These are phyloP conservation scores for Vulpes lagopus DNA, from an alignment of 2,113 vertebrate genomes.

Conservation along the genomic window DNA sequence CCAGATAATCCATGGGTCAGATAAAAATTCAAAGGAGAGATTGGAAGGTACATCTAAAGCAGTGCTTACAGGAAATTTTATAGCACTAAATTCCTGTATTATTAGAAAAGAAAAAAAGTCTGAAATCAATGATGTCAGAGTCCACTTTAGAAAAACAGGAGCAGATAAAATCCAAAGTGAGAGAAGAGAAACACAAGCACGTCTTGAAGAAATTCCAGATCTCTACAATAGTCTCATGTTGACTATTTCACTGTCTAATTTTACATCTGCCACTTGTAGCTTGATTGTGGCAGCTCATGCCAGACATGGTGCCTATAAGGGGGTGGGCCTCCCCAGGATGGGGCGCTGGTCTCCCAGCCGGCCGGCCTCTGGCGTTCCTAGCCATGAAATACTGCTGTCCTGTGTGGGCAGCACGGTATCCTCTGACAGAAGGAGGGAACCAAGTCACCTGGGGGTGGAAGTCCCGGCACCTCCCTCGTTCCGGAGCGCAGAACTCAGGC, in stretches of 20 bases:
- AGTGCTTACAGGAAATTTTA: too few species aligned
- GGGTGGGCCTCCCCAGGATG: fast-evolving
- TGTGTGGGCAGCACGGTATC: fast-evolving
- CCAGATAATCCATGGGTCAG: background rate
- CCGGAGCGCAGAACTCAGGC: fast-evolving
- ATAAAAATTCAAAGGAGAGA: background rate
- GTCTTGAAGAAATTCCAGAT: background rate
- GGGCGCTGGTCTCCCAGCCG: fast-evolving
- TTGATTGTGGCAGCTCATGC: background rate
- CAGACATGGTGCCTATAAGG: background rate
- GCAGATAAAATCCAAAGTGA: background rate
- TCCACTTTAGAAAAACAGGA: background rate
- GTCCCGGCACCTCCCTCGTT: background rate
- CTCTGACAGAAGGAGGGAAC: background rate
- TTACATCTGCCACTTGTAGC: background rate
- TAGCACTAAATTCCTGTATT: background rate
- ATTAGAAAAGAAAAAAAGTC: background rate
- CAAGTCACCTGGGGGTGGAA: background rate
- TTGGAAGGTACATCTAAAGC: too few species aligned
- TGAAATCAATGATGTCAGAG: background rate
- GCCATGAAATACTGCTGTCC: fast-evolving
- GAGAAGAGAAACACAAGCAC: background rate
- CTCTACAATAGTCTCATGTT: background rate
- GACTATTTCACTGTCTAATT: background rate
- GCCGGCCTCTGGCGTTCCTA: background rate